Conservation (phyloP, 2,797 vertebrate genomes). For the Anguilla marmorata region DNA sequence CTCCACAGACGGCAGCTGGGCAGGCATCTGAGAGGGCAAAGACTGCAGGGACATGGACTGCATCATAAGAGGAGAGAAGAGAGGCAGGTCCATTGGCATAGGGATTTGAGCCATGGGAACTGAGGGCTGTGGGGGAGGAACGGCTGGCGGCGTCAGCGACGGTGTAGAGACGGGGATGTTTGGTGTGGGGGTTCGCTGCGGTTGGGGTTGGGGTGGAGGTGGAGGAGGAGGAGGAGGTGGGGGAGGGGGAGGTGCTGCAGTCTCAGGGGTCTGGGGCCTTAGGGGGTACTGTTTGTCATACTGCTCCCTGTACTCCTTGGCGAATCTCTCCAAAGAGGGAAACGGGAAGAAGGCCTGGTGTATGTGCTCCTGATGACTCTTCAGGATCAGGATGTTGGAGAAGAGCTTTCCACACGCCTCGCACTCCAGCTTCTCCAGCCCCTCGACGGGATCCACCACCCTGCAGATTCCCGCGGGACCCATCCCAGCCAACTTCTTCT, state of each 20-base stretch:
- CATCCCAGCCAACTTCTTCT: conserved; percentile 76
- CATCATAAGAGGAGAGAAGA: conserved; percentile 92
- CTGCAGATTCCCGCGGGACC: conserved; percentile 39
- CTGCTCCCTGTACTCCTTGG: conserved; percentile 90
- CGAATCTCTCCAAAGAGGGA: conserved; percentile 88
- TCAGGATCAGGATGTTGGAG: conserved; percentile 94
- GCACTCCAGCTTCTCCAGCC: conserved; percentile 81
- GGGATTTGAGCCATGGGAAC: conserved; percentile 83
- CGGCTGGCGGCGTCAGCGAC: conserved; percentile 74
- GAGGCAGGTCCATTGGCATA: conserved; percentile 90
- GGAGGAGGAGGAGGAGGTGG: conserved; percentile 68
- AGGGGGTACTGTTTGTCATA: conserved; percentile 93
- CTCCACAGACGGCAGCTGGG: conserved; percentile 82
- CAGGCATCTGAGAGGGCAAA: conserved; percentile 76
- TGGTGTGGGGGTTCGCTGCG: conserved; percentile 69
- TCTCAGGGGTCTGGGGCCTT: conserved; percentile 75
- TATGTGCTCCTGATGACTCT: conserved; percentile 96
- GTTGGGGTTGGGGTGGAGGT: conserved; percentile 51
- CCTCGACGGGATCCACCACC: conserved; percentile 70
- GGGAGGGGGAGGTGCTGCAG: conserved; percentile 53
- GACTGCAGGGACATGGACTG: conserved; percentile 88
- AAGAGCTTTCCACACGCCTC: conserved; percentile 90
- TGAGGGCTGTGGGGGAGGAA: conserved; percentile 72
- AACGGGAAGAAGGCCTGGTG: conserved; percentile 91
- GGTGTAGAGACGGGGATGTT: conserved; percentile 66